Percentiles rank a stretch among this genome's conserved stretches.
These are phyloP conservation scores for Cremastobaeus sp. DNA, from an alignment of 2,888 invertebrate species.

Conservation along the genomic window DNA sequence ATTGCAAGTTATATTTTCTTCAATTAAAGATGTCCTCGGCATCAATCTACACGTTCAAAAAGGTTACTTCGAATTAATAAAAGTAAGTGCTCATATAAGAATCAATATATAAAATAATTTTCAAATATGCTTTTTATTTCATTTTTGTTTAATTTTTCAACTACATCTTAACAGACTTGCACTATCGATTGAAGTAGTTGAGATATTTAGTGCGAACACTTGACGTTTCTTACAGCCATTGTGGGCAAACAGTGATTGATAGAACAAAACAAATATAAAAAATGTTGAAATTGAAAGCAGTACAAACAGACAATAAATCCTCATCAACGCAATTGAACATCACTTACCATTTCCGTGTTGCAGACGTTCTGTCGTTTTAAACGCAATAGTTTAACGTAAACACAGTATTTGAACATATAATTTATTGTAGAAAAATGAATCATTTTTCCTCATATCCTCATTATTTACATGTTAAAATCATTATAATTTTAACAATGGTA, in stretches of 20 bases:
- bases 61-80: slow-evolving; percentile 82
- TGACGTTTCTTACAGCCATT: background rate
- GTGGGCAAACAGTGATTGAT: too few relatives aligned
- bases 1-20: slow-evolving; percentile 90
- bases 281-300: background rate
- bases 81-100: slow-evolving; percentile 77
- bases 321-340: slow-evolving; percentile 49
- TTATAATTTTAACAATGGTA: too few relatives aligned
- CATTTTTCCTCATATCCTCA: too few relatives aligned
- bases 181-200: too few relatives aligned
- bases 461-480: too few relatives aligned
- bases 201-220: too few relatives aligned
- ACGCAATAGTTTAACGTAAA: too few relatives aligned
- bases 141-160: background rate
- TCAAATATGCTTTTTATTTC: background rate
- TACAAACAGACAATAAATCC: slow-evolving; percentile 31
- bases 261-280: too few relatives aligned
- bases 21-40: slow-evolving; percentile 83
- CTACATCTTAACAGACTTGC: background rate
- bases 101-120: background rate
- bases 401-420: too few relatives aligned
- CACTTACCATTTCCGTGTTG: slow-evolving; percentile 44
- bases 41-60: slow-evolving; percentile 80
- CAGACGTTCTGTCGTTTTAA: slow-evolving; percentile 37
- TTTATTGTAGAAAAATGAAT: too few relatives aligned